Evolutionary conservation across 2,888 invertebrate species (phyloP).

Genomic region (Latrodectus elegans): DNA sequence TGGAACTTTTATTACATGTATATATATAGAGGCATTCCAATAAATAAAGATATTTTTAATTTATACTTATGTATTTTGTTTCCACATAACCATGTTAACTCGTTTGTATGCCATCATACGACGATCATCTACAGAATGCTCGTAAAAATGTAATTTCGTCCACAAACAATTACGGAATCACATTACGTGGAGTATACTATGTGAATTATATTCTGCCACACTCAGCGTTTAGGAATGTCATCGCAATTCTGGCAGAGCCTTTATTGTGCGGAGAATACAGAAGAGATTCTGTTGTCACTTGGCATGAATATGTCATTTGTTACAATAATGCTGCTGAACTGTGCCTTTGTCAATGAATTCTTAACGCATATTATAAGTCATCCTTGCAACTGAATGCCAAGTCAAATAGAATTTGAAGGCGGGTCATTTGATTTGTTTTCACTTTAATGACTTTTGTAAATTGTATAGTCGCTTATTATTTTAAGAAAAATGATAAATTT

Average conservation of each 20-base stretch:
- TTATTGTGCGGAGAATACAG: background rate
- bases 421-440: too few species aligned
- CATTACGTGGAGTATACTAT: background rate
- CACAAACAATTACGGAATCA: background rate
- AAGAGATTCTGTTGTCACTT: background rate
- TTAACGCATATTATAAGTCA: background rate
- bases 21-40: too few species aligned
- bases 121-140: background rate
- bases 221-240: background rate
- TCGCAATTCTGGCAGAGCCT: background rate
- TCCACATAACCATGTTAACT: too few species aligned
- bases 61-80: too few species aligned
- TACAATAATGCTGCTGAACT: background rate
- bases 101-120: too few species aligned
- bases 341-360: background rate
- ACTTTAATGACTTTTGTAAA: too few species aligned
- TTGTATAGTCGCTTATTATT: too few species aligned
- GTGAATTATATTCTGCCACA: background rate
- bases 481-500: too few species aligned
- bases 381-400: background rate
- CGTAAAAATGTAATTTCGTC: background rate
- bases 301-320: slow-evolving; percentile 1
- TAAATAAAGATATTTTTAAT: too few species aligned
- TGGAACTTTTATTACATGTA: too few species aligned
- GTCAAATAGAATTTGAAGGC: background rate